Evolutionary conservation across 2,888 invertebrate species (phyloP), one percentile per base, ranked within the genome.

Genomic region (Tetranychus piercei): DNA sequence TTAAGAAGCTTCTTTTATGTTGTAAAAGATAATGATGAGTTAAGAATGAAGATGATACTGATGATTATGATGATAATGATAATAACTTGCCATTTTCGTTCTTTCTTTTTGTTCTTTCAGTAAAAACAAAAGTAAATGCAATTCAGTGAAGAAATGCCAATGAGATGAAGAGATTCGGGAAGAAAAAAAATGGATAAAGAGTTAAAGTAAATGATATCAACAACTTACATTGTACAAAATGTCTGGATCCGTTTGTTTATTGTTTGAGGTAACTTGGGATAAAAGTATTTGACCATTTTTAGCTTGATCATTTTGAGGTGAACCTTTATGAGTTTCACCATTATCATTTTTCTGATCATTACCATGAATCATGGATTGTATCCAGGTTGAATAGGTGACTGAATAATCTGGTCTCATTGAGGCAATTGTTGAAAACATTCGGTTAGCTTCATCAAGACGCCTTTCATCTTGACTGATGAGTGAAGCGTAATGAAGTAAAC

Each of bases 171-270:
- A n/a, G n/a, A n/a, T n/a, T n/a, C n/a, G n/a, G n/a, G n/a, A 34
- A 34, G 34, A 34, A 34, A 34, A 34, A 34, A 34, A 34, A 34
- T 34, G 34, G 34, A 34, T 34, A 34, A 34, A 34, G 34, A 34
- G 34, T 34, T 34, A 34, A 34, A 34, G 34, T 34, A 34, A 34
- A 34, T 34, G 34, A 34, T 34, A 23, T 70, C 15, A 34, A 77
- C 75, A 6, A 71, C 77, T 74, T 66, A 77, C 77, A 74, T 77
- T 77, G 44, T 77, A 77, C 43, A 77, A 74, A 64, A 75, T 69
- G 44, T 76, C 74, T 15, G 74, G 73, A 44, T 77, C 77, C 55
- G 69, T 72, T 22, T 45, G 71, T 72, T 72, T 73, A 69, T 44
- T 75, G 34, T 22, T 71, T 70, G 8, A 73, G 73, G 22, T 73